Evolutionary conservation across 2,113 vertebrate species (phyloP), one percentile per base, ranked within the genome.

Genomic region (Triplophysa siluroides): DNA sequence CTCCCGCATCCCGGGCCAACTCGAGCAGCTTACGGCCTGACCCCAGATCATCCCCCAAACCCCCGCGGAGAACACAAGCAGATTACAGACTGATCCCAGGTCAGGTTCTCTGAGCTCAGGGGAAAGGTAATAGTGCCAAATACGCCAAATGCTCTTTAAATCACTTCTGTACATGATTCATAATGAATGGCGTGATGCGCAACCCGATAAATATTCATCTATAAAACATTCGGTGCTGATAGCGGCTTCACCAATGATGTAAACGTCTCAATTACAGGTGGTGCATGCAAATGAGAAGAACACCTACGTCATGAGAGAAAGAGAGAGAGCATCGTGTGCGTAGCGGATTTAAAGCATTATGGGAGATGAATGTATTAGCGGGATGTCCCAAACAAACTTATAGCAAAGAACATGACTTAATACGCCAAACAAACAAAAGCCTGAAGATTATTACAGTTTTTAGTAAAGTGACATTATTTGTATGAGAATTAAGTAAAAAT

Each of bases 31-130:
- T 72, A 43, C 19, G 19, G 43, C 38, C 50, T 61, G 71, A 74
- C 69, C 75, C 19, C 79, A 74, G 78, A 84, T 81, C 79, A 56
- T 52, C 47, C 38, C 2, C 14, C 60, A 71, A 43, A 75, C 63
- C 61, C 78, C 78, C 12, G n/a, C 26, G 47, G 54, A 19, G 64
- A 47, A 66, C 75, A 45, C 29, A 61, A 81, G 29, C 68, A 63
- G 78, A 84, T 84, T 84, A 84, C 21, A 43, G 12, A 63, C 29
- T 41, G 77, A 76, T 73, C 76, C 43, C 21, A 45, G 75, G 52
- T 84, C 77, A 83, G 77, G 50, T 29, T 58, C 21, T 24, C 50
- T 38, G 47, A 72, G 50, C 52, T 72, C 69, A 33, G 10, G 11
- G 26, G 4, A 54, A 38, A 1, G 1, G 7, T 8, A 14, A 18